phyloP scores from a whole-genome alignment of 2,888 invertebrate genomes.

The Noctua janthe region DNA sequence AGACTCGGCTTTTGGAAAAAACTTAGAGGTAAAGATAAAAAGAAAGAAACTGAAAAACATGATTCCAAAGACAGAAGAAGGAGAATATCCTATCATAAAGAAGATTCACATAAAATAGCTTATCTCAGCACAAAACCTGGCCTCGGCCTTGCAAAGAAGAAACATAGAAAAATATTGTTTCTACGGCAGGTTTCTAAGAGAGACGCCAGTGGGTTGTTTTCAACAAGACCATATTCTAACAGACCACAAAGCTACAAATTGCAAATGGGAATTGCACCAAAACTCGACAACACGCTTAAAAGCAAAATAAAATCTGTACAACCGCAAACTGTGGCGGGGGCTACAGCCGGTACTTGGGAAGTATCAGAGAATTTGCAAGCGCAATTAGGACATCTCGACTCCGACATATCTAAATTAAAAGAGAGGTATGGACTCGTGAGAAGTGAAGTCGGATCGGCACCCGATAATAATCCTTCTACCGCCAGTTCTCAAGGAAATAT shows the following conservation, averaged over 20 bases:
- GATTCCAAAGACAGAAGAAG: conserved; percentile 23
- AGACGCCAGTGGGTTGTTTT: conserved; percentile 10
- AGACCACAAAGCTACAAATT: conserved; percentile 13
- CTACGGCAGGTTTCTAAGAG: conserved; percentile 28
- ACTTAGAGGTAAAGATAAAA: conserved; percentile 59
- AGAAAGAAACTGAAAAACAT: conserved; percentile 31
- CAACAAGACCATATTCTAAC: conserved; percentile 7
- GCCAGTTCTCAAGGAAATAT: neutral
- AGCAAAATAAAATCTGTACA: conserved; percentile 4
- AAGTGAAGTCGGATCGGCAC: neutral
- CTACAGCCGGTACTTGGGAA: too few species aligned
- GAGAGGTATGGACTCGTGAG: conserved; percentile 27
- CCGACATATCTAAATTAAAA: conserved; percentile 42
- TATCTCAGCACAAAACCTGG: neutral
- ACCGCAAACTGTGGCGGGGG: neutral
- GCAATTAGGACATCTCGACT: neutral
- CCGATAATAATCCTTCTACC: neutral
- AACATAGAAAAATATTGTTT: conserved; percentile 19
- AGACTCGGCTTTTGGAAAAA: conserved; percentile 67
- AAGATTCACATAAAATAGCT: conserved; percentile 19
- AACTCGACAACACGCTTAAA: conserved; percentile 11
- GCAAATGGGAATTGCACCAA: conserved; percentile 25
- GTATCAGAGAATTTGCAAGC: neutral
- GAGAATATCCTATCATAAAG: conserved; percentile 27
- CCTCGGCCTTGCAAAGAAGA: conserved; percentile 17